Evolutionary conservation across 2,888 invertebrate genomes (phyloP).

Genomic region (Dolomedes plantarius): DNA sequence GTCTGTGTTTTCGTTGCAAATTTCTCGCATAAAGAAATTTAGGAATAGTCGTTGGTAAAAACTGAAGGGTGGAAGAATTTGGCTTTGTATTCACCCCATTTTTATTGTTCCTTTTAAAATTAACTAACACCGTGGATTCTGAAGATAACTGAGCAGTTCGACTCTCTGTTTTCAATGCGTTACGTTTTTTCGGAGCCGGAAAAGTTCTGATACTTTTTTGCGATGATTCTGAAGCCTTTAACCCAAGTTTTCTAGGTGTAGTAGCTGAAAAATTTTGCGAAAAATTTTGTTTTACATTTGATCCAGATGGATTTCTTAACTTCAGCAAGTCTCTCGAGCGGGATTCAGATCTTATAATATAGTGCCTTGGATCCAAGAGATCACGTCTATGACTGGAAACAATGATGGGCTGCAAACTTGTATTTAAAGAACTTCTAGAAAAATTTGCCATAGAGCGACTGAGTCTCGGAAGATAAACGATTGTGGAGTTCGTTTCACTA

Average conservation of each 20-base stretch:
- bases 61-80: neutral
- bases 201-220: neutral
- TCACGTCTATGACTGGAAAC: neutral
- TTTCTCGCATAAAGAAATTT: neutral
- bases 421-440: neutral
- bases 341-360: neutral
- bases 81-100: neutral
- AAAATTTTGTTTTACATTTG: neutral
- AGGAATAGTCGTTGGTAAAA: neutral
- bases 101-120: neutral
- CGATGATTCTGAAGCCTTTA: neutral
- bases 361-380: neutral
- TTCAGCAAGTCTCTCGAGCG: neutral
- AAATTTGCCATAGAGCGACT: constrained; percentile 1
- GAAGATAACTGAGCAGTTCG: neutral
- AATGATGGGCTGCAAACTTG: neutral
- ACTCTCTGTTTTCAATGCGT: neutral
- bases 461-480: neutral
- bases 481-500: neutral
- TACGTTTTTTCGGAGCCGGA: neutral
- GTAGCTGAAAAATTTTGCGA: neutral
- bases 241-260: neutral
- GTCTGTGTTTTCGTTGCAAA: neutral
- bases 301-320: neutral
- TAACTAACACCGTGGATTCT: neutral